Evolutionary conservation across 2,888 invertebrate genomes (phyloP).

Genomic region (Altica lythri): DNA sequence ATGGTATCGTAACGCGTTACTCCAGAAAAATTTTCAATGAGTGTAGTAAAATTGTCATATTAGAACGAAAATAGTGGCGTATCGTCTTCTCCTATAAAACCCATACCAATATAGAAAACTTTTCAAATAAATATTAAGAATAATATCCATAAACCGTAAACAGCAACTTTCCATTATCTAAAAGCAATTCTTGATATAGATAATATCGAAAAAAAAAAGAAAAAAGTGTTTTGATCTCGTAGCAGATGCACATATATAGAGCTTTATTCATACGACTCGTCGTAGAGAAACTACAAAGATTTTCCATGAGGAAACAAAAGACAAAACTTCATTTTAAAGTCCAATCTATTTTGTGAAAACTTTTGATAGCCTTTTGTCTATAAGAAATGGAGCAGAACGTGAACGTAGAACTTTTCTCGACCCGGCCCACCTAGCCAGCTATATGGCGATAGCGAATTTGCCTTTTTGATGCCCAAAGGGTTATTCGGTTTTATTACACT

Average conservation of each 20-base stretch:
- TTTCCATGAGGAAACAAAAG: slow-evolving; percentile 37
- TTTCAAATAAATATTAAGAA: too few relatives aligned
- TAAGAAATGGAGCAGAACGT: slow-evolving; percentile 44
- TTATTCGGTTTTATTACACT: slow-evolving; percentile 29
- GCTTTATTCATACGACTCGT: slow-evolving; percentile 31
- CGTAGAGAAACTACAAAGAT: slow-evolving; percentile 35
- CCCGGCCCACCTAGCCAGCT: slow-evolving; percentile 32
- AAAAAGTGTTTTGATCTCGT: slow-evolving; percentile 33
- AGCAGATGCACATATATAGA: slow-evolving; percentile 36
- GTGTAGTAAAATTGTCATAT: too few relatives aligned
- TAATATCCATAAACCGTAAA: slow-evolving; percentile 7
- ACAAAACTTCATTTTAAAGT: slow-evolving; percentile 48
- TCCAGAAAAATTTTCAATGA: too few relatives aligned
- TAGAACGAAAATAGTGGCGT: too few relatives aligned
- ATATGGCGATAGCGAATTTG: slow-evolving; percentile 30
- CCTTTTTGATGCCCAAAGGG: slow-evolving; percentile 30
- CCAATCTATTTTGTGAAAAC: slow-evolving; percentile 48
- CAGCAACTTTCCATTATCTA: slow-evolving; percentile 9
- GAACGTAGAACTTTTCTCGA: slow-evolving; percentile 40
- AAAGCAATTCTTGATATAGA: slow-evolving; percentile 17
- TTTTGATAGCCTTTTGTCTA: slow-evolving; percentile 48
- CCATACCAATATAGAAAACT: slow-evolving; percentile 35
- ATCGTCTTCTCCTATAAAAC: too few relatives aligned
- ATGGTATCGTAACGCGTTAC: too few relatives aligned
- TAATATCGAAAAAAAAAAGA: slow-evolving; percentile 7